Conservation (phyloP, 2,113 vertebrate species). For the Hyla sarda region DNA sequence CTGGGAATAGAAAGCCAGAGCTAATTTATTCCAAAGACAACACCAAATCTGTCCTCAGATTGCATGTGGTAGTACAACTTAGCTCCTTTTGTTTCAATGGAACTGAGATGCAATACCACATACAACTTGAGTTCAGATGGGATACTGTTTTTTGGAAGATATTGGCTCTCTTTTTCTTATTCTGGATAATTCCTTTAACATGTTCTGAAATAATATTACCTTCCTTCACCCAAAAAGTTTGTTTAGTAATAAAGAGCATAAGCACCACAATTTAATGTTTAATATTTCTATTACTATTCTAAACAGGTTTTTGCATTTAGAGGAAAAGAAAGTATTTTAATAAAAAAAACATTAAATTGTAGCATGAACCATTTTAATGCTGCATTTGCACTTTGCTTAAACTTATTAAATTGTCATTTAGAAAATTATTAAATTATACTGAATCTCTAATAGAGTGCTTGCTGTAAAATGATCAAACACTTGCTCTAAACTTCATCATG, state of each 20-base stretch:
- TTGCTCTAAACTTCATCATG: constrained; percentile 27
- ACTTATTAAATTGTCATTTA: constrained; percentile 37
- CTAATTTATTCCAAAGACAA: too few relatives aligned
- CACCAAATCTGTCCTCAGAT: too few relatives aligned
- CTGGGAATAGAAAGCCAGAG: too few relatives aligned
- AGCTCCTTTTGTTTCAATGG: too few relatives aligned
- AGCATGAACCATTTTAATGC: constrained; percentile 35
- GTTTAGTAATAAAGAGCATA: neutral
- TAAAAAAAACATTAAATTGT: constrained; percentile 7
- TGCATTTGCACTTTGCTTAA: constrained; percentile 34
- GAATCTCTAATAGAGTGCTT: constrained; percentile 33
- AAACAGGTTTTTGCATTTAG: neutral
- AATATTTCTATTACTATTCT: neutral
- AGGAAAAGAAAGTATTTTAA: neutral
- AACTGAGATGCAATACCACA: too few relatives aligned
- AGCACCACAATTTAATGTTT: neutral
- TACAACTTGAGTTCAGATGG: too few relatives aligned
- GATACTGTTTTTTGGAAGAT: too few relatives aligned
- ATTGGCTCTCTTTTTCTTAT: too few relatives aligned
- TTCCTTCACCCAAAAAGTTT: neutral
- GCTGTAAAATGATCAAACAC: constrained; percentile 43
- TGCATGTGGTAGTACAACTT: too few relatives aligned
- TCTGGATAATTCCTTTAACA: too few relatives aligned
- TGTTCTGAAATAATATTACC: neutral
- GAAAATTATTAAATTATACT: constrained; percentile 29